These are phyloP conservation scores for Syritta pipiens DNA, from an alignment of 2,888 invertebrate species.

Conservation along the genomic window DNA sequence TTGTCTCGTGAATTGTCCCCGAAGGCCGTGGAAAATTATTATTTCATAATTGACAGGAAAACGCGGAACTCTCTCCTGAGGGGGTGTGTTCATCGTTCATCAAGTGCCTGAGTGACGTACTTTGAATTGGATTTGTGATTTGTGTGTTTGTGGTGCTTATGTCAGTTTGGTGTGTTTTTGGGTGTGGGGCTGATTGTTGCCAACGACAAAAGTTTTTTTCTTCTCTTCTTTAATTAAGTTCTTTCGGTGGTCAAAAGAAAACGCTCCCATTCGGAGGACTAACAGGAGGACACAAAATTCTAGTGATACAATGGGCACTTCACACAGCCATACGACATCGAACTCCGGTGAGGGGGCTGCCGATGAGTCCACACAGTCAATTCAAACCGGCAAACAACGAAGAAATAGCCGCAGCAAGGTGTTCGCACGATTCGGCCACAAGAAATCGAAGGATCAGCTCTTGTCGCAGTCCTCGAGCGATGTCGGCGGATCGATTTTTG, in stretches of 20 bases:
- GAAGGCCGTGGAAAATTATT: constrained; percentile 15
- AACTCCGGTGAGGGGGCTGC: constrained; percentile 15
- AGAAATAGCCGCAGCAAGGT: constrained; percentile 75
- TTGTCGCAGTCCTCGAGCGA: constrained; percentile 65
- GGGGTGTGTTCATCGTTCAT: constrained; percentile 41
- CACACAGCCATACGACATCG: constrained; percentile 41
- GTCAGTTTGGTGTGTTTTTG: neutral
- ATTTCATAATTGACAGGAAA: constrained; percentile 45
- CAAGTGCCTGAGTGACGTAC: neutral
- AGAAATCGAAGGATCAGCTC: constrained; percentile 73
- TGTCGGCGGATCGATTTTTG: constrained; percentile 43
- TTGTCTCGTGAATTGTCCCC: constrained; percentile 2
- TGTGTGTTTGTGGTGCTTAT: constrained; percentile 12
- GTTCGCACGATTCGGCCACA: constrained; percentile 76
- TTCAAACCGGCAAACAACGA: constrained; percentile 71
- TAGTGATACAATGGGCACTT: constrained; percentile 31
- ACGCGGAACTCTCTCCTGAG: constrained; percentile 4
- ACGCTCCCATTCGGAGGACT: constrained; percentile 6
- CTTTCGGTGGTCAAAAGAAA: neutral
- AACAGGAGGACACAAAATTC: constrained; percentile 2
- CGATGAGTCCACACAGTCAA: constrained; percentile 22
- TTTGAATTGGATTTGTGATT: neutral
- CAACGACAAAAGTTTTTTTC: neutral
- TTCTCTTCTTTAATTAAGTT: neutral
- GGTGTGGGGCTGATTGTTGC: constrained; percentile 7